Base-by-base conservation (phyloP, 2,888 invertebrate species). In the Tuta absoluta region DNA sequence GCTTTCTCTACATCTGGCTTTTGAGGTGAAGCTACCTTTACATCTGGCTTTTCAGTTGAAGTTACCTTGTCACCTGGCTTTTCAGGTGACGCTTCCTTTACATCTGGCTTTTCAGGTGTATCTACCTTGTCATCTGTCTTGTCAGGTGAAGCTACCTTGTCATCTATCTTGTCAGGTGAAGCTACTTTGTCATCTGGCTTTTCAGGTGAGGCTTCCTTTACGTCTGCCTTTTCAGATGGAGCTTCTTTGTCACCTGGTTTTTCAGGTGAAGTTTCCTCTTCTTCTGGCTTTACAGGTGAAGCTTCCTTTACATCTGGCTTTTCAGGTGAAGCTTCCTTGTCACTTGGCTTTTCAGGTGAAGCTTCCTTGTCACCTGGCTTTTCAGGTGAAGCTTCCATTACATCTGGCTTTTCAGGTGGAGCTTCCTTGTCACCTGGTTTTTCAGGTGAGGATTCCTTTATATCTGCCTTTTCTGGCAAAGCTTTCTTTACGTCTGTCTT, bases 291-390 rank as follows among this genome's bases (percentile, higher is more conserved):
- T 8, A 8, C 33, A 33, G 57, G 19, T n/a, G 68, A 73, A 0
- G 63, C 62, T 4, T 17, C 48, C 8, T 67, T 71, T 0, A 71
- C 68, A 3, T 67, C 69, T 7, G 67, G 14, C 23, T 41, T 60
- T 14, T 63, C 64, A 5, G 65, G 21, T 0, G 37, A 12, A 10
- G 51, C 59, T 2, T 5, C 8, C 33, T 33, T 33, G 10, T 33
- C 33, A 33, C 1, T 19, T 28, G 60, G 61, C 23, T 63, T 67
- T 23, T 64, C 57, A 23, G 64, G 10, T 2, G 51, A 21, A 23
- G 12, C 11, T 21, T 10, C 3, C 12, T 68, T 69, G n/a, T 41
- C 10, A 45, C 45, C 60, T 21, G 17, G 24, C 8, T 45, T 60
- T 14, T 58, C 58, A 28, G 33, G 33, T 8, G 37, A 33, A 19